Percentiles rank a stretch among this genome's conserved stretches.
phyloP scores from a whole-genome alignment of 2,888 invertebrate genomes.

The Phragmatobia fuliginosa region DNA sequence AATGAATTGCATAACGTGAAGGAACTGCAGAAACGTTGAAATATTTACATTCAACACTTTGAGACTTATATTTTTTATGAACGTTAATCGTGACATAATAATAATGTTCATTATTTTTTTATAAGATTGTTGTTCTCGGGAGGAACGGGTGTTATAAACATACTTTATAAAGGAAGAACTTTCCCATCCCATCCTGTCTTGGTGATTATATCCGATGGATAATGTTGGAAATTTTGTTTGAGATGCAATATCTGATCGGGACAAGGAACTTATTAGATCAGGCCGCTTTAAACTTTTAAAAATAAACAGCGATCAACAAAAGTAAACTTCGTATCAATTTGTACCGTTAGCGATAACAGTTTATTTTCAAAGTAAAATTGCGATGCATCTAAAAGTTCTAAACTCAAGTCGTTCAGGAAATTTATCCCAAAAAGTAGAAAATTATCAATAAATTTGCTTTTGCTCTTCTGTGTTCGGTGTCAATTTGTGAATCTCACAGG shows the following conservation, averaged over 20 bases:
- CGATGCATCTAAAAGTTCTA: constrained; percentile 6
- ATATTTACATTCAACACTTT: not conserved
- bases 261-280: too few species aligned
- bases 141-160: too few species aligned
- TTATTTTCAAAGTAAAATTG: not conserved
- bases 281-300: too few species aligned
- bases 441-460: constrained; percentile 31
- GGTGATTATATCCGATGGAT: too few species aligned
- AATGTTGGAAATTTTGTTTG: too few species aligned
- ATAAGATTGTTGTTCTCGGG: too few species aligned
- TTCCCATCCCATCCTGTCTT: too few species aligned
- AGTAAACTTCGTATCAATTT: not conserved
- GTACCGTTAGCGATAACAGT: not conserved
- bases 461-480: constrained; percentile 32
- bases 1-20: not conserved
- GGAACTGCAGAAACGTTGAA: not conserved
- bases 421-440: constrained; percentile 33
- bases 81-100: not conserved
- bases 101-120: not conserved
- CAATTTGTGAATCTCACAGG: constrained; percentile 31
- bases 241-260: too few species aligned
- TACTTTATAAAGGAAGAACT: too few species aligned
- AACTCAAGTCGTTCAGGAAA: constrained; percentile 22
- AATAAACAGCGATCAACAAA: too few species aligned
- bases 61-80: not conserved